These are phyloP conservation scores for Caligus rogercresseyi DNA, from an alignment of 1,140 invertebrate species.

Conservation along the genomic window DNA sequence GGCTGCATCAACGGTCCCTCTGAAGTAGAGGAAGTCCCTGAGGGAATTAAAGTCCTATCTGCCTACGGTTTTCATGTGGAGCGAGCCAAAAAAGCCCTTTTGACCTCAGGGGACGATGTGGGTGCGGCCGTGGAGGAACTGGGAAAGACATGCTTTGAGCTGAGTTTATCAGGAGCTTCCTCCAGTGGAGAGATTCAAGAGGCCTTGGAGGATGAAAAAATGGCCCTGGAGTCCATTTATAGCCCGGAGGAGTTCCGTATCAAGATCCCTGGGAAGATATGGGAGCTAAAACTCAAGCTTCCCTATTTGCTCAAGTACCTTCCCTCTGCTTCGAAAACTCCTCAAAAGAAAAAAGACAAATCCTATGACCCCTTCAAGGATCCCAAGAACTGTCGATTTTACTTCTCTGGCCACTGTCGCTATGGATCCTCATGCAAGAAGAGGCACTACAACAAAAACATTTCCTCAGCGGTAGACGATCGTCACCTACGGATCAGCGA, in stretches of 20 bases:
- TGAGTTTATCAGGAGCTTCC: too few species aligned
- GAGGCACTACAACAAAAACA: neutral
- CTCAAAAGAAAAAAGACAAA: neutral
- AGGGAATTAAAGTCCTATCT: neutral
- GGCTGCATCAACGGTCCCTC: neutral
- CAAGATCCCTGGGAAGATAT: conserved; percentile 5
- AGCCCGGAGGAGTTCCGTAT: neutral
- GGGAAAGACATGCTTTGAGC: neutral
- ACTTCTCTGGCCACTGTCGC: neutral
- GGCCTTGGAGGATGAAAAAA: conserved; percentile 4
- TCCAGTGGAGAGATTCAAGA: neutral
- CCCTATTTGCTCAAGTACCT: neutral
- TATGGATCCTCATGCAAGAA: conserved; percentile 3
- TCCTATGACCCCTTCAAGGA: neutral
- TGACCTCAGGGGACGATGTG: neutral
- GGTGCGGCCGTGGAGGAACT: neutral
- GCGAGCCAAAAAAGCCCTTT: neutral
- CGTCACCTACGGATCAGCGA: neutral
- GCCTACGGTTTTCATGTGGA: conserved; percentile 4
- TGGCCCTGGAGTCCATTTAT: conserved; percentile 12
- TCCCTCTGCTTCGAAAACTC: neutral
- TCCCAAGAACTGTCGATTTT: conserved; percentile 3
- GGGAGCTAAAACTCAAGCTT: neutral
- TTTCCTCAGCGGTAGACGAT: neutral
- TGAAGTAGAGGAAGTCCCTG: neutral